phyloP scores from a whole-genome alignment of 2,888 invertebrate species.

The Drosophila koepferae region DNA sequence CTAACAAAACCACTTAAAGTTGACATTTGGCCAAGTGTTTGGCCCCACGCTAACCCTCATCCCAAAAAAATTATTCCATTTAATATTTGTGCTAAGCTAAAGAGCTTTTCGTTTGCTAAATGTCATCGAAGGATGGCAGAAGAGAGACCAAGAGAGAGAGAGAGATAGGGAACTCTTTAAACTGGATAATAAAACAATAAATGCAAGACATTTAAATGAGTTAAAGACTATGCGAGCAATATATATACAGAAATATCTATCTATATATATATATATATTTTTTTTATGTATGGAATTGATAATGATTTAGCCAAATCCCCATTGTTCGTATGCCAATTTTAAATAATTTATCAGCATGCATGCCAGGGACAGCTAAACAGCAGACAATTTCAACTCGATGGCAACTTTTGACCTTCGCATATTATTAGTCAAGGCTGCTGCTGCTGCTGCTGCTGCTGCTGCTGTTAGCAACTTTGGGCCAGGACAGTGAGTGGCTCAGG shows the following conservation, averaged over 20 bases:
- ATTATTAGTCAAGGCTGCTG: constrained; percentile 25
- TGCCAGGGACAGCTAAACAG: background rate
- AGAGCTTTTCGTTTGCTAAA: constrained; percentile 8
- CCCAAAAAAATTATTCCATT: background rate
- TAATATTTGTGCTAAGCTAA: constrained; percentile 13
- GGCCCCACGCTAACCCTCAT: background rate
- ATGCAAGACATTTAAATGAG: background rate
- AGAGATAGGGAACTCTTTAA: background rate
- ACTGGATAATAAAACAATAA: background rate
- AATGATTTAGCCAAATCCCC: background rate
- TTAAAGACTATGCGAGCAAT: background rate
- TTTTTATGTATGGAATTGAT: background rate
- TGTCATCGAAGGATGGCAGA: background rate
- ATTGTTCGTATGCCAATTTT: background rate
- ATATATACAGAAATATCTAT: background rate
- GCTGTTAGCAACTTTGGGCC: constrained; percentile 11
- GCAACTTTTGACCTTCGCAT: background rate
- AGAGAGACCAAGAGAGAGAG: background rate
- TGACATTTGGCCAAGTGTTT: constrained; percentile 8
- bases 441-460: background rate
- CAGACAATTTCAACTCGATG: constrained; percentile 6
- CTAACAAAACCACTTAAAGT: constrained; percentile 9
- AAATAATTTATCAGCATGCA: constrained; percentile 1
- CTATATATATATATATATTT: background rate
- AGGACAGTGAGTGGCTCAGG: constrained; percentile 3